Evolutionary conservation across 2,113 vertebrate genomes (phyloP).

Genomic region (Casuarius casuarius): DNA sequence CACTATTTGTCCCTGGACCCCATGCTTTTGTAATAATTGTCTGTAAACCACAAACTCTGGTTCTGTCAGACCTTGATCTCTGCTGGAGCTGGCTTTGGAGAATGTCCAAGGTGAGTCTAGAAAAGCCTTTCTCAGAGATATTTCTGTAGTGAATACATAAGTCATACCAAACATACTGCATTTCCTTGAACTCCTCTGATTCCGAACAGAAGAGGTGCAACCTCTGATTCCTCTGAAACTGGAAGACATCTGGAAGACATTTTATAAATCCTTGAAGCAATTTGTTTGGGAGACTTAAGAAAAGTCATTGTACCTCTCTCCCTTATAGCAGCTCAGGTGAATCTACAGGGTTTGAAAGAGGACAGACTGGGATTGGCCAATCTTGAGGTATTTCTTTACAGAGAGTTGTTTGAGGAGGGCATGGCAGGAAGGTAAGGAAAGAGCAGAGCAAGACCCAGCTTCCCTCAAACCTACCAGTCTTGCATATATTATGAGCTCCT

Average conservation of each 20-base stretch:
- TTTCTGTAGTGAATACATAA: neutral
- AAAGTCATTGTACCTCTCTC: neutral
- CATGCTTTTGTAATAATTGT: neutral
- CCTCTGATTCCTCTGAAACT: neutral
- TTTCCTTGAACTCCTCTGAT: neutral
- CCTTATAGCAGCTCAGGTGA: neutral
- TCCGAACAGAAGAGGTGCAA: neutral
- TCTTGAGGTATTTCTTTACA: neutral
- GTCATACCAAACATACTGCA: neutral
- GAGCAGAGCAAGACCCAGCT: neutral
- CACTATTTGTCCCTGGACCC: neutral
- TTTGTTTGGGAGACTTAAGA: neutral
- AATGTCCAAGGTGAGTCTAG: neutral
- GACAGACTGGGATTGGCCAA: fast-evolving
- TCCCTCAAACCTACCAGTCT: neutral
- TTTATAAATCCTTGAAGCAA: neutral
- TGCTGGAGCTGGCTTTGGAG: neutral
- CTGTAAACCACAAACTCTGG: neutral
- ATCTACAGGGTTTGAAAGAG: neutral
- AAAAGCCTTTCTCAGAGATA: neutral
- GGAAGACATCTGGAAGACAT: neutral
- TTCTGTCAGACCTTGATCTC: neutral
- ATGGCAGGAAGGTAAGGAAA: neutral
- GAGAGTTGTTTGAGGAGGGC: neutral
- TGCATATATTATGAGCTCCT: neutral